Evolutionary conservation across 2,888 invertebrate genomes (phyloP), one percentile per base, ranked within the genome.

Genomic region (Lasius platythorax): DNA sequence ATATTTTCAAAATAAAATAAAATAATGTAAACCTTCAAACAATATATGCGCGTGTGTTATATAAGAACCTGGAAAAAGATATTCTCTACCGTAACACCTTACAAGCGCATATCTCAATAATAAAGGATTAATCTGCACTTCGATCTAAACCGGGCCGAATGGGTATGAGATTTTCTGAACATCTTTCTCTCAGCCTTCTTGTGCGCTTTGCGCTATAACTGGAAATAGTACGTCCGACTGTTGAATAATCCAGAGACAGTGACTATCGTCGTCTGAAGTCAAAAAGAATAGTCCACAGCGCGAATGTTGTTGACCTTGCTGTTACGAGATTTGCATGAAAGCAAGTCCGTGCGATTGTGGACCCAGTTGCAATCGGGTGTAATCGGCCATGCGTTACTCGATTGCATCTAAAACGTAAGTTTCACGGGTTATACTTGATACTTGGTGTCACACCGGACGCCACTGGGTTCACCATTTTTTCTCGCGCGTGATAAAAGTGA

Each of bases 251-350:
- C 37, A 6, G 28, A 40, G 2, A 12, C 43, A 74, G 4, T 3
- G 56, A 8, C 37, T n/a, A 53, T 33, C 18, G 43, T 70, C 43
- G 12, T 33, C 18, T 2, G 18, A 61, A 72, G 33, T 68, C 18
- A n/a, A 79, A 23, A 23, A 23, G 23, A 23, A 46, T 37, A 61
- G n/a, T 40, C 1, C 23, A 23, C 58, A 79, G 50, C 85, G 91
- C 89, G 92, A 92, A 91, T 92, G 92, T 92, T 92, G 92, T 91
- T 92, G 86, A 89, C 93, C 92, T 92, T 92, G 92, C 66, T 11
- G 73, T 66, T 53, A 28, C 70, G 37, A 30, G 64, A 87, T 86
- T 90, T 84, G 82, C 85, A 86, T 83, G 78, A 73, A 64, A 74
- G 53, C 46, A 50, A n/a, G 50, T 15, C 53, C 11, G 18, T 70